Percentiles rank a stretch among this genome's conserved stretches.
These are phyloP conservation scores for Gila robusta DNA, from an alignment of 2,797 vertebrate species.

Conservation along the genomic window DNA sequence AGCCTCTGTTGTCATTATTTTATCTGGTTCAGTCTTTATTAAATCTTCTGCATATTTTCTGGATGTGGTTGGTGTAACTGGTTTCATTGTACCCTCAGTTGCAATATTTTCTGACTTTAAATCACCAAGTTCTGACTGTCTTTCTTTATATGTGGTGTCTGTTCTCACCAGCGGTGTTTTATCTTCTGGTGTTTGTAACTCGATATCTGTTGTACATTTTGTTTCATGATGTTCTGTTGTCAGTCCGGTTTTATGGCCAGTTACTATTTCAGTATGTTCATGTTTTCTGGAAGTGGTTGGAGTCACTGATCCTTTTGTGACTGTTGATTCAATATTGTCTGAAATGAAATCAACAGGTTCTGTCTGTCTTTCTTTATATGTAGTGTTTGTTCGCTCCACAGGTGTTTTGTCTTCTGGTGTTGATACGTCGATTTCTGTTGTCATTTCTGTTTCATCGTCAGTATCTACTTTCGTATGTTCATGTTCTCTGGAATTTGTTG, in stretches of 20 bases:
- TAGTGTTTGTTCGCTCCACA: too few species aligned
- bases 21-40: neutral
- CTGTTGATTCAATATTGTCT: neutral
- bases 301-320: neutral
- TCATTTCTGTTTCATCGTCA: neutral
- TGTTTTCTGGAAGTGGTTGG: neutral
- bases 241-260: neutral
- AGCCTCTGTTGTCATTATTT: neutral
- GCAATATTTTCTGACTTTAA: neutral
- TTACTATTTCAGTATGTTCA: too few species aligned
- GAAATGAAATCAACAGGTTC: neutral
- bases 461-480: too few species aligned
- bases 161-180: too few species aligned
- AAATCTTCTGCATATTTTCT: too few species aligned
- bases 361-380: too few species aligned
- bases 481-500: too few species aligned
- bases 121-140: neutral
- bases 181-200: neutral
- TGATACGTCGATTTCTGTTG: too few species aligned
- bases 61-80: rapidly evolving
- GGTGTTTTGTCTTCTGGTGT: too few species aligned
- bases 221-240: conserved; percentile 10
- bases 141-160: too few species aligned
- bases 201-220: neutral
- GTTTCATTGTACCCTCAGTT: neutral